Percentiles rank a stretch among this genome's conserved stretches.
These are phyloP conservation scores for Trypoxylon attenuatum DNA, from an alignment of 2,888 invertebrate genomes.

Conservation along the genomic window DNA sequence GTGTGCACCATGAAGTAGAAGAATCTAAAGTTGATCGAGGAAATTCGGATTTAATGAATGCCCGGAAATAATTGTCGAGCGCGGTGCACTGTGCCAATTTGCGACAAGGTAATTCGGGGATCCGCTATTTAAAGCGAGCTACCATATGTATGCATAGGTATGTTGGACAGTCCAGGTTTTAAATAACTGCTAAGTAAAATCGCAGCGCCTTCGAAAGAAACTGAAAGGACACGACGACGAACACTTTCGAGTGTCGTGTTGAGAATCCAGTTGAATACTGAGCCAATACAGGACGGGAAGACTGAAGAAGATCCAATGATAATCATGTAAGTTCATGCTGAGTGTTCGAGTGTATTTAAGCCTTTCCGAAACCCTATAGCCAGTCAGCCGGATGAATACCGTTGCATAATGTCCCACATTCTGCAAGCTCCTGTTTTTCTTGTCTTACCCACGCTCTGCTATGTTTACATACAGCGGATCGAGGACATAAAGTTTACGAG, in stretches of 20 bases:
- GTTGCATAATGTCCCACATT: slow-evolving; percentile 33
- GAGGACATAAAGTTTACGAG: too few relatives aligned
- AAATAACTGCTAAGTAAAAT: slow-evolving; percentile 51
- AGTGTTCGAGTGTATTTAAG: neutral
- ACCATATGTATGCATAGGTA: slow-evolving; percentile 41
- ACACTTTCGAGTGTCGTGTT: slow-evolving; percentile 8
- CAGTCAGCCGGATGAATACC: slow-evolving; percentile 2
- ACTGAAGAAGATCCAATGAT: slow-evolving; percentile 17
- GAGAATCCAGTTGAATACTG: neutral
- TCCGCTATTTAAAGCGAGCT: slow-evolving; percentile 60
- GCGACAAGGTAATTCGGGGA: slow-evolving; percentile 37
- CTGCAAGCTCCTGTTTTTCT: slow-evolving; percentile 1
- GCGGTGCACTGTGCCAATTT: too few relatives aligned
- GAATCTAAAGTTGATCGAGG: too few relatives aligned
- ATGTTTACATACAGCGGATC: slow-evolving; percentile 4
- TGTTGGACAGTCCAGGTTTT: slow-evolving; percentile 52
- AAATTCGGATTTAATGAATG: too few relatives aligned
- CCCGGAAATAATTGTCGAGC: too few relatives aligned
- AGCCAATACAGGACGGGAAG: slow-evolving; percentile 14
- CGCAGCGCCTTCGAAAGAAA: slow-evolving; percentile 19
- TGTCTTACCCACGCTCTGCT: neutral
- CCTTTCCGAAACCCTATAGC: slow-evolving; percentile 18
- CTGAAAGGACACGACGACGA: slow-evolving; percentile 15
- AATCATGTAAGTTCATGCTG: slow-evolving; percentile 34
- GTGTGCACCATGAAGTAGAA: too few relatives aligned